Conservation (phyloP, 2,888 invertebrate genomes). For the Ligdia adustata region DNA sequence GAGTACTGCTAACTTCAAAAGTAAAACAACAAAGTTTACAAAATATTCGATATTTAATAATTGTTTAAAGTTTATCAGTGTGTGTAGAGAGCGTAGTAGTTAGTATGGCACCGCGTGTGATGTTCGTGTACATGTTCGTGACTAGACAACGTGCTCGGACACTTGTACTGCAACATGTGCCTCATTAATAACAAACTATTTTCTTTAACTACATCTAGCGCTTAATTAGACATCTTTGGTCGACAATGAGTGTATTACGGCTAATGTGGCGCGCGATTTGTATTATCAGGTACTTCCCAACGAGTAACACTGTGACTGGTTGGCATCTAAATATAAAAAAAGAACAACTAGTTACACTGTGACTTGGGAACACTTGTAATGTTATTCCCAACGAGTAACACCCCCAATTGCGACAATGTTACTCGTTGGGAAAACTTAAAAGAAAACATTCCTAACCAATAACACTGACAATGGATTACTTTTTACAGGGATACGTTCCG, state of each 20-base stretch:
- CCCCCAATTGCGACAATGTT: no score
- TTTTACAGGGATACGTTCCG: no score
- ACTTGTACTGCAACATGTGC: constrained; percentile 46
- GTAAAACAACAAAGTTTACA: constrained; percentile 52
- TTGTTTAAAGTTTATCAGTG: constrained; percentile 27
- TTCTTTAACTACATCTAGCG: constrained; percentile 52
- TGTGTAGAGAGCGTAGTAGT: constrained; percentile 55
- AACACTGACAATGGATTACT: no score
- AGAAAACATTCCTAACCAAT: no score
- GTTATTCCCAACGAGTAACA: no score
- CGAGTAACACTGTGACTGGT: no score
- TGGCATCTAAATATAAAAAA: no score
- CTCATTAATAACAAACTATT: constrained; percentile 44
- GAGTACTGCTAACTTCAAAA: no score
- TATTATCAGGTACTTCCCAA: constrained; percentile 12
- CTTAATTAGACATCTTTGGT: constrained; percentile 73
- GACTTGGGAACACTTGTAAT: no score
- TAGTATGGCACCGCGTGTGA: constrained; percentile 71
- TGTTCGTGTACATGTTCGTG: constrained; percentile 47
- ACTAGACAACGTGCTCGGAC: constrained; percentile 62
- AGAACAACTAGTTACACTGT: no score
- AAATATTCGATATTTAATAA: constrained; percentile 53
- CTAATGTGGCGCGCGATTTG: constrained; percentile 25
- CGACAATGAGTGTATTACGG: constrained; percentile 67
- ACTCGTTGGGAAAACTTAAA: no score